A percentile compares a stretch with the other conserved stretches of the same genome.
Evolutionary conservation across 1,140 invertebrate species (phyloP).

Genomic region (Drosophila parvula): DNA sequence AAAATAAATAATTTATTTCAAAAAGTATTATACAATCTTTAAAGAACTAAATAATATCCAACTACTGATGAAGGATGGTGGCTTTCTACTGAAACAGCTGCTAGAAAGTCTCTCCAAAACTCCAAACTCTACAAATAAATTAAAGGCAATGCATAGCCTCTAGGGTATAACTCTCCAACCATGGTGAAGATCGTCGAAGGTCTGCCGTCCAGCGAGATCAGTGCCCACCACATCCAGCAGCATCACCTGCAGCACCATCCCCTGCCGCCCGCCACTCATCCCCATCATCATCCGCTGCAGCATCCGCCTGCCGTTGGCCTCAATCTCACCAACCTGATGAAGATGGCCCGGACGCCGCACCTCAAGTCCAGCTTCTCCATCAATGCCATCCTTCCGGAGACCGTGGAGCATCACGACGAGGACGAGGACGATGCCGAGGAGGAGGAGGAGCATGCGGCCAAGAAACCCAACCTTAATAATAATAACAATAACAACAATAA

Average conservation of each 20-base stretch:
- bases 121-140: neutral
- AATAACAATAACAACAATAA: slow-evolving; percentile 53
- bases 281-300: slow-evolving; percentile 49
- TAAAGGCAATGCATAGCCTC: slow-evolving; percentile 22
- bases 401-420: slow-evolving; percentile 83
- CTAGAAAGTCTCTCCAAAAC: neutral
- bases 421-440: slow-evolving; percentile 61
- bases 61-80: neutral
- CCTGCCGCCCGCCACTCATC: slow-evolving; percentile 27
- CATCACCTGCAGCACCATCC: slow-evolving; percentile 47
- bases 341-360: slow-evolving; percentile 86
- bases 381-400: slow-evolving; percentile 89
- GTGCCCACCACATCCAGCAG: slow-evolving; percentile 43
- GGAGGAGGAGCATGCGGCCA: slow-evolving; percentile 23
- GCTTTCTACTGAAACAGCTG: neutral
- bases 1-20: neutral
- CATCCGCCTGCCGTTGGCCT: slow-evolving; percentile 61
- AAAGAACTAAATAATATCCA: too few species aligned
- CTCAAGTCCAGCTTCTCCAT: slow-evolving; percentile 90
- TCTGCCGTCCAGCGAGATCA: slow-evolving; percentile 50
- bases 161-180: slow-evolving; percentile 28
- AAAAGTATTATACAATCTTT: too few species aligned
- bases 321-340: slow-evolving; percentile 77
- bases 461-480: slow-evolving; percentile 31
- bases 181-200: slow-evolving; percentile 78